A percentile compares a stretch with the other conserved stretches of the same genome.
These are phyloP conservation scores for Coelopa frigida DNA, from an alignment of 1,140 invertebrate genomes.

Conservation along the genomic window DNA sequence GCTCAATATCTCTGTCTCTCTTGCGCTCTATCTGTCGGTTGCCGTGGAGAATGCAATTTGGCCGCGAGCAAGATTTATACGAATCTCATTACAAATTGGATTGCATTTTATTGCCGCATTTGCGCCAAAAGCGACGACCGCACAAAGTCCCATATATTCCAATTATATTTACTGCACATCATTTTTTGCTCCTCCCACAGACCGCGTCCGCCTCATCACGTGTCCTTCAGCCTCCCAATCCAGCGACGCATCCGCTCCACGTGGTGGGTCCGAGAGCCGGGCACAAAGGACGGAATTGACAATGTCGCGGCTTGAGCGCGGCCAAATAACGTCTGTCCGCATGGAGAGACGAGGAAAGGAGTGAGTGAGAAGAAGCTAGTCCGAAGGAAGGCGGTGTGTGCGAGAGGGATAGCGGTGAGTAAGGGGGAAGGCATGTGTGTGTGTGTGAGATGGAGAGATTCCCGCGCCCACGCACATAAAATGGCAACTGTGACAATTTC, in stretches of 20 bases:
- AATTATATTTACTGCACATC: constrained; percentile 20
- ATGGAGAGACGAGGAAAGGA: no score
- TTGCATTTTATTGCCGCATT: constrained; percentile 12
- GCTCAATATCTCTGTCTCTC: no score
- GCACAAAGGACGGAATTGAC: constrained; percentile 8
- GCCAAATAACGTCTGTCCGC: no score
- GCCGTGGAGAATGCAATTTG: constrained; percentile 9
- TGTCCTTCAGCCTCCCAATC: no score
- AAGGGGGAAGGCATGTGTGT: background rate
- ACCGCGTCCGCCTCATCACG: no score
- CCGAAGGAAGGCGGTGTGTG: background rate
- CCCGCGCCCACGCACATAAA: background rate
- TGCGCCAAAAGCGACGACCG: constrained; percentile 1
- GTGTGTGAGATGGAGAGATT: background rate
- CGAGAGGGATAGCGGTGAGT: background rate
- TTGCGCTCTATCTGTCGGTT: no score
- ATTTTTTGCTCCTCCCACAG: constrained; percentile 10
- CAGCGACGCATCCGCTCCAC: no score
- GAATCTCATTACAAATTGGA: constrained; percentile 15
- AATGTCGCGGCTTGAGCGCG: no score
- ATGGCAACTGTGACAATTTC: constrained; percentile 15
- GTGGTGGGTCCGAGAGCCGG: no score
- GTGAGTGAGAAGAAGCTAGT: no score
- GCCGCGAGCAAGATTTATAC: constrained; percentile 12
- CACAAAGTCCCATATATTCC: constrained; percentile 15